Conservation (phyloP, 2,888 invertebrate species). For the Phortica magna region DNA sequence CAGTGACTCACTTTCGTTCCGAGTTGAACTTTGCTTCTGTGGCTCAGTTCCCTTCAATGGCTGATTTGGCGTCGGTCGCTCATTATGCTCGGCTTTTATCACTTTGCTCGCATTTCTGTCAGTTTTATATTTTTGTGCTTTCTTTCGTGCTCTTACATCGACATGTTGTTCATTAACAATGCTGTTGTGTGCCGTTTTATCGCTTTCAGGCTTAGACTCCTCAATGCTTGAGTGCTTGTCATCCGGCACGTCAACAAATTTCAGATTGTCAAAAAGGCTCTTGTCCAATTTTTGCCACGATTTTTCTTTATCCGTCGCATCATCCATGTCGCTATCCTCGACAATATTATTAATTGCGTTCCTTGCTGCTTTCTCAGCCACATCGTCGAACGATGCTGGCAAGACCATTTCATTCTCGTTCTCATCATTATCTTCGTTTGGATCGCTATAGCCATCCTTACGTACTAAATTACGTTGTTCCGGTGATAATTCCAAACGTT, state of each 20-base stretch:
- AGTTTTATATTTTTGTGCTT: too few species aligned
- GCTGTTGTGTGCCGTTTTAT: too few species aligned
- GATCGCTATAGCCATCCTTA: constrained; percentile 48
- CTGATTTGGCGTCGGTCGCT: too few species aligned
- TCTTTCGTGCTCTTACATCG: too few species aligned
- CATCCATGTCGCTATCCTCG: constrained; percentile 20
- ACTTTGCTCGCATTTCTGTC: too few species aligned
- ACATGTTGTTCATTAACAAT: too few species aligned
- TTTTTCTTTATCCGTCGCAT: constrained; percentile 31
- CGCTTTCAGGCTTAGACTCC: neutral
- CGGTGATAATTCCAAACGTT: neutral
- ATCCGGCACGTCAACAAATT: neutral
- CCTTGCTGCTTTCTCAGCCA: neutral
- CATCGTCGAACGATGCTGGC: neutral
- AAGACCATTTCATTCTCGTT: neutral
- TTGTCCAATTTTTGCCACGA: constrained; percentile 3
- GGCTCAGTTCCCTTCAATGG: too few species aligned
- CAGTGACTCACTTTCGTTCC: too few species aligned
- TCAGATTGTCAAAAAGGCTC: neutral
- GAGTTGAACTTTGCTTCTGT: too few species aligned
- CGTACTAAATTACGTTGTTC: constrained; percentile 26
- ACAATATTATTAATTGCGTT: neutral
- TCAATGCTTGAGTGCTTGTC: neutral
- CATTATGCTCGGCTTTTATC: too few species aligned
- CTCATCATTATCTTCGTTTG: constrained; percentile 23